Base-by-base conservation (phyloP, 2,797 vertebrate species). In the Malacoctenus gilli region DNA sequence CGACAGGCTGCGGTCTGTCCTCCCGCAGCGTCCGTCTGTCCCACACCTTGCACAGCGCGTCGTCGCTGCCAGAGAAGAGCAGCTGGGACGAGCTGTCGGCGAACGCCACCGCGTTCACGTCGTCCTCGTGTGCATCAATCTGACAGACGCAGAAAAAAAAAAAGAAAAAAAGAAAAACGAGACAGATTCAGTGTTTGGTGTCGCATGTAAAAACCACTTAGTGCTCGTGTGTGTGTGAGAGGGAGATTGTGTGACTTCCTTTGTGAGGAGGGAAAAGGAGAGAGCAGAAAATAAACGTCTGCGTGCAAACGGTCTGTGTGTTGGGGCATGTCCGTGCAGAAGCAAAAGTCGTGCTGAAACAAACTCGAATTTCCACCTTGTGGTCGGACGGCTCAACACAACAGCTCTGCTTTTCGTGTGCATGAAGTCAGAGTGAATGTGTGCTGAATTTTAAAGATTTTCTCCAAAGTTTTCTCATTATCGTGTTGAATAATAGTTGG, bases 31-130 rank as follows among this genome's bases (percentile, higher is more conserved):
- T 95, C 22, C 95, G 92, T 59, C 95, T 92, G 87, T 97, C 95
- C 95, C 95, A 96, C 60, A 95, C 95, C 76, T 96, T 96, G 84
- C 95, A 96, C 50, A 97, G 82, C 2, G 95, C 95, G 16, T 97
- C 95, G 2, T 97, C 95, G 2, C 95, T 95, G 54, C 95, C 95
- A 1, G 95, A 96, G 79, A 96, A 95, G 13, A 97, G 89, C 73
- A 97, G 94, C 72, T 97, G 95, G 55, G 94, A 96, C 6, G 95
- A 95, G 73, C 82, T 75, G 74, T 97, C 95, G 0, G 95, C 95
- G 31, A 97, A 96, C 8, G 94, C 93, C 69, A 97, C 95, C 0
- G 95, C 91, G 21, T 97, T 97, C 76, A 97, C 95, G 11, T 97
- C 95, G 38, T 97, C 95, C 68, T 97, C 95, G 6, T 97, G 95